Percentiles rank a stretch among this genome's conserved stretches.
phyloP scores from a whole-genome alignment of 2,113 vertebrate genomes.

The Semnornis frantzii region DNA sequence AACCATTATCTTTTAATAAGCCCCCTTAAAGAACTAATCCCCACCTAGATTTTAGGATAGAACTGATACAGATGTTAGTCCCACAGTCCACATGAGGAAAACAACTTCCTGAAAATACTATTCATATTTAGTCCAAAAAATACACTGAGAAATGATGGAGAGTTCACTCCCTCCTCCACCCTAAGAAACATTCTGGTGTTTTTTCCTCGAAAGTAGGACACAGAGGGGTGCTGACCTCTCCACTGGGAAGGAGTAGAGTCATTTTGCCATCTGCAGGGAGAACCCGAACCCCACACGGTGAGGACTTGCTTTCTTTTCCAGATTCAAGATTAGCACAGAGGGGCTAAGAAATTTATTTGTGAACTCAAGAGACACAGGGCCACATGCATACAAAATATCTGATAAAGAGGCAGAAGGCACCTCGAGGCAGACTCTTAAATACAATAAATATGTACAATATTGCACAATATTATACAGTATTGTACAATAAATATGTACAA shows the following conservation, averaged over 20 bases:
- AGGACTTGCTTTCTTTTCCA: constrained; percentile 4
- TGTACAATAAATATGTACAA: neutral
- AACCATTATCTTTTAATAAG: neutral
- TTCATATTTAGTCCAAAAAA: neutral
- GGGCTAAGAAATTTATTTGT: neutral
- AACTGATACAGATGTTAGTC: neutral
- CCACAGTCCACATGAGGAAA: neutral
- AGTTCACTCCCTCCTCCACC: neutral
- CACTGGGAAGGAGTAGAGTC: neutral
- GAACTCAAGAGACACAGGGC: neutral
- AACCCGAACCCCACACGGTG: neutral
- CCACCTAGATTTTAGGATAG: neutral
- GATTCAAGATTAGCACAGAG: neutral
- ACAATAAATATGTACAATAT: too few relatives aligned
- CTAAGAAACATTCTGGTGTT: neutral
- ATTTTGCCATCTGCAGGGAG: constrained; percentile 27
- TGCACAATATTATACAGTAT: too few relatives aligned
- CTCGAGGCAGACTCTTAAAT: neutral
- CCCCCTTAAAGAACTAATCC: neutral
- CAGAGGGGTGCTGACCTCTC: constrained; percentile 3
- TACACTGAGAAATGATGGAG: neutral
- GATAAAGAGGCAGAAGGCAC: neutral
- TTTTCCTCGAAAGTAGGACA: neutral
- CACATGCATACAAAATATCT: neutral
- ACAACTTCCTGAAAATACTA: neutral